phyloP scores from a whole-genome alignment of 2,113 vertebrate species.

The Ciconia stormi region DNA sequence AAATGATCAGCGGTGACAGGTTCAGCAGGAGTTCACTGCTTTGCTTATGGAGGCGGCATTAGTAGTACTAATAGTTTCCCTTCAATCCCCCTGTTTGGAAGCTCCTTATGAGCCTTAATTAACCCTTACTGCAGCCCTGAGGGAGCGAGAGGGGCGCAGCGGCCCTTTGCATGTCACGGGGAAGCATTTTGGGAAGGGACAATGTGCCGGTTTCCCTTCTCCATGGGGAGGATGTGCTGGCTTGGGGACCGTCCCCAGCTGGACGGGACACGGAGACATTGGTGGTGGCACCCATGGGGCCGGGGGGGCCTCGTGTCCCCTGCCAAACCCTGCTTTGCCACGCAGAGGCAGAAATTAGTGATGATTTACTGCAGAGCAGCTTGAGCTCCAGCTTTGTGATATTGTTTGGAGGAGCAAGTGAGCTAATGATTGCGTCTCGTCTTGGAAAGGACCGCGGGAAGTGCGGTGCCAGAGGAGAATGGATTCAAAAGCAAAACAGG shows the following conservation, averaged over 20 bases:
- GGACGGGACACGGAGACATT: background rate
- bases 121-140: background rate
- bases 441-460: background rate
- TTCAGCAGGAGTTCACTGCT: background rate
- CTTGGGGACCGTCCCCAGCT: background rate
- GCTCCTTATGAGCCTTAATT: background rate
- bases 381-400: background rate
- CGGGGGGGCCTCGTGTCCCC: background rate
- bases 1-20: background rate
- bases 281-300: background rate
- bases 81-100: background rate
- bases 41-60: background rate
- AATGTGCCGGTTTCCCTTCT: background rate
- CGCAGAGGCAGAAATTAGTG: background rate
- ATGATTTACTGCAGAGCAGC: background rate
- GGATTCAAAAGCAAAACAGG: constrained; percentile 52
- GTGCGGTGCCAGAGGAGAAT: constrained; percentile 1
- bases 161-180: background rate
- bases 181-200: background rate
- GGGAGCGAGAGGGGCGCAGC: background rate
- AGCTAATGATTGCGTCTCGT: constrained; percentile 9
- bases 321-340: background rate
- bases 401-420: constrained; percentile 11
- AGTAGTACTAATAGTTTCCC: background rate
- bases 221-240: fast-evolving